These are phyloP conservation scores for Trachelus tabidus DNA, from an alignment of 2,888 invertebrate genomes.

Conservation along the genomic window DNA sequence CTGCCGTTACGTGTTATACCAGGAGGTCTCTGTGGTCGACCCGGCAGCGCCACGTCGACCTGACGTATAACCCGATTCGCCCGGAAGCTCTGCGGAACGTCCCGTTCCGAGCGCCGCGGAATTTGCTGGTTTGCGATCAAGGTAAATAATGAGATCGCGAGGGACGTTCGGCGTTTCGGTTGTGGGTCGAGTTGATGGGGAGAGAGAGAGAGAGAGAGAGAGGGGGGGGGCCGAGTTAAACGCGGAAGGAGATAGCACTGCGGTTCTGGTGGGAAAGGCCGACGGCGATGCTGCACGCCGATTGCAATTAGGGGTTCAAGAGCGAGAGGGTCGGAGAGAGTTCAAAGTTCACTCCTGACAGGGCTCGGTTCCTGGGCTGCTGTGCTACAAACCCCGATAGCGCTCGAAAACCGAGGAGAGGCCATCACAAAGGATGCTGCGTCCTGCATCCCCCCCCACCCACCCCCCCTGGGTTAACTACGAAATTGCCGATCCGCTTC, in stretches of 20 bases:
- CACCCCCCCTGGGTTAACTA: neutral
- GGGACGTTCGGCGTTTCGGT: neutral
- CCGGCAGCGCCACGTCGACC: neutral
- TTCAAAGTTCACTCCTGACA: neutral
- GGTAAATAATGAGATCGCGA: neutral
- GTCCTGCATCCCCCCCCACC: neutral
- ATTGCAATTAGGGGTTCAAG: neutral
- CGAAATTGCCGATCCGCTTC: neutral
- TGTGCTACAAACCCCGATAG: neutral
- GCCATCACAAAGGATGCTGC: conserved; percentile 17
- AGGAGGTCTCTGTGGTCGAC: neutral
- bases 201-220: too few relatives aligned
- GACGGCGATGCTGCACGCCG: neutral
- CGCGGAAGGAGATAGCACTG: neutral
- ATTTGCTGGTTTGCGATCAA: neutral
- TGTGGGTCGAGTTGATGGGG: neutral
- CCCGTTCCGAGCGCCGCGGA: neutral
- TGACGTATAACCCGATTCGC: neutral
- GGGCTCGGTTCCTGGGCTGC: neutral
- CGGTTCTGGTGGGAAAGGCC: neutral
- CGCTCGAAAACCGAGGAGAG: conserved; percentile 15
- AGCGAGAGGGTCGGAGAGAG: neutral
- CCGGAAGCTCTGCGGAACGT: neutral
- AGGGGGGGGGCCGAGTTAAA: neutral
- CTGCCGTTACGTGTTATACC: neutral